A percentile compares a stretch with the other conserved stretches of the same genome.
Conservation (phyloP, 2,113 vertebrate genomes). For the Melanerpes formicivorus region DNA sequence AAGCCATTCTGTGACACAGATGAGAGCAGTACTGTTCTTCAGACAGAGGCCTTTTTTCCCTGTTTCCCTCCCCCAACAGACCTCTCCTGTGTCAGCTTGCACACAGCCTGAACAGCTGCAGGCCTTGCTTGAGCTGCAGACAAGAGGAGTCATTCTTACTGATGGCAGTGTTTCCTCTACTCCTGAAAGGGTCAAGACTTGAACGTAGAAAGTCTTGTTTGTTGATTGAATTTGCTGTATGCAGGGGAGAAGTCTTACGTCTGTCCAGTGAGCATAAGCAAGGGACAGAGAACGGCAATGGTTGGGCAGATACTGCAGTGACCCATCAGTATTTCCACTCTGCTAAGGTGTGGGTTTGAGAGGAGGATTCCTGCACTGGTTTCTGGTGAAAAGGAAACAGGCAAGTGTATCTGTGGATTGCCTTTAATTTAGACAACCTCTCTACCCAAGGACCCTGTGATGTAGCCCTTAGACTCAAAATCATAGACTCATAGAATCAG, state of each 20-base stretch:
- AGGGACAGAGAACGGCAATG: not conserved
- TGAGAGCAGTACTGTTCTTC: conserved; percentile 41
- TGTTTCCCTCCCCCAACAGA: not conserved
- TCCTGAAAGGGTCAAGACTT: not conserved
- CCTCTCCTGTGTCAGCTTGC: not conserved
- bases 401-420: not conserved
- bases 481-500: too few relatives aligned
- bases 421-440: rapidly evolving
- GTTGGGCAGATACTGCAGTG: not conserved
- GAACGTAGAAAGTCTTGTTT: not conserved
- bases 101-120: not conserved
- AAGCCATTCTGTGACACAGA: not conserved
- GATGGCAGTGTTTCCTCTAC: not conserved
- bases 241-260: not conserved
- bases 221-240: not conserved
- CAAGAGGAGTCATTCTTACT: conserved; percentile 34
- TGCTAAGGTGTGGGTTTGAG: not conserved
- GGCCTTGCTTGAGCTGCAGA: not conserved
- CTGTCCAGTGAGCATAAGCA: rapidly evolving
- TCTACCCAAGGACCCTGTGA: not conserved
- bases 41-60: conserved; percentile 36
- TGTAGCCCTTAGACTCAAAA: not conserved
- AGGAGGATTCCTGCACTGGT: not conserved
- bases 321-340: not conserved
- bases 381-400: not conserved